Evolutionary conservation across 92 coral and sea anemone species (phyloP).

Genomic region (Palythoa heliodiscus): DNA sequence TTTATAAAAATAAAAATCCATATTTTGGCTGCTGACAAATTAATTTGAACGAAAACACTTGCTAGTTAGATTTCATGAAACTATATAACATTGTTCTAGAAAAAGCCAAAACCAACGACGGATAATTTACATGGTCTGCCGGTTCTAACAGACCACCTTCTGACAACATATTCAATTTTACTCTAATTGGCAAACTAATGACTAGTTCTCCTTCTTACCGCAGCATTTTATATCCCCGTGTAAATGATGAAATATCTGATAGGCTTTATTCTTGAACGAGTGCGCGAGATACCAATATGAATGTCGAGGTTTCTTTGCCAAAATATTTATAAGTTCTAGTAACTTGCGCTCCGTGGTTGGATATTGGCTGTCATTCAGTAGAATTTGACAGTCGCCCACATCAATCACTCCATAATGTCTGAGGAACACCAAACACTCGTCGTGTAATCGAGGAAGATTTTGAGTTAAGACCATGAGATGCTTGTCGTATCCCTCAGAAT

Average conservation of each 20-base stretch:
- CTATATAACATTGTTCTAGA: no score
- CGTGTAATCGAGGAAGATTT: constrained; percentile 12
- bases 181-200: no score
- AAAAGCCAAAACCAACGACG: no score
- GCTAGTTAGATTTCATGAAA: no score
- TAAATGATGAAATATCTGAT: constrained; percentile 5
- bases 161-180: no score
- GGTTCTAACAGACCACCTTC: no score
- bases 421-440: constrained; percentile 18
- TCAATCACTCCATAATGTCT: constrained; percentile 7
- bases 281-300: constrained; percentile 32
- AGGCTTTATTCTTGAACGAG: constrained; percentile 14
- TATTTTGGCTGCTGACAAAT: no score
- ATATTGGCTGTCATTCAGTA: constrained; percentile 13
- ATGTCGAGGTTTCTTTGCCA: constrained; percentile 19
- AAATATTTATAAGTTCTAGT: constrained; percentile 11
- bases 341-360: constrained; percentile 19
- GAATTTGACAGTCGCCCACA: not conserved
- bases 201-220: not conserved
- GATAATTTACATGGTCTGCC: no score
- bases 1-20: no score
- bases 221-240: constrained; percentile 27
- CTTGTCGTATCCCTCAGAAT: not conserved
- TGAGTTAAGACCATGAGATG: not conserved
- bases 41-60: no score